Base-by-base conservation (phyloP, 2,888 invertebrate genomes). In the Habroteleia sp. region DNA sequence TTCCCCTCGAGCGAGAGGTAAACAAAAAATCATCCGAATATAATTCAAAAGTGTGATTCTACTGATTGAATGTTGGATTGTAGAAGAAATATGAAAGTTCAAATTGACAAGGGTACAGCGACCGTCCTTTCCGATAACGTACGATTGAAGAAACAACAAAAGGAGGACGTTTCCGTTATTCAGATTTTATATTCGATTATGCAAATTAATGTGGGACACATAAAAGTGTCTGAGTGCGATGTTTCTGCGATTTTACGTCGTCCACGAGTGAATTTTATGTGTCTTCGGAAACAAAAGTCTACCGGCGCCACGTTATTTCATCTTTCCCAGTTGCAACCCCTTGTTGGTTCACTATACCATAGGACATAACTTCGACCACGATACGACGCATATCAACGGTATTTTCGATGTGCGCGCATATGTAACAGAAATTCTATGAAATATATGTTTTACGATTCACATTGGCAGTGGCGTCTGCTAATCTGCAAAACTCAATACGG, bases 141-240 rank as follows among this genome's bases (percentile, higher is more conserved):
- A 78, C 76, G 71, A 77, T 65, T 63, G 39, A 68, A 77, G 50
- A 29, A 76, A 60, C 44, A 62, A 56, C 63, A 66, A 63, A 66
- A 66, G 46, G 37, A 75, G 71, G 63, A 77, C 74, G 48, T 50
- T 60, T 42, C 54, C 74, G 68, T 63, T 87, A 85, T 87, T 86
- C 85, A 86, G 80, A 87, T 86, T 87, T 83, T 83, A 87, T 85
- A 86, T 86, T 86, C 86, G 87, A 87, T 87, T 87, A 87, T 87
- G 87, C 84, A 87, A 86, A 87, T 87, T 87, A 86, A 87, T 82
- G 83, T 86, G 83, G 84, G 82, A 82, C 80, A 80, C 85, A 85
- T 87, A 87, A 87, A 87, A 86, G 80, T 85, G 84, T 85, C 83
- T 85, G 79, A 71, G 73, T 56, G 60, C 50, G 69, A 74, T 76